phyloP scores from a whole-genome alignment of 2,797 vertebrate species.

The Hoplostethus atlanticus region DNA sequence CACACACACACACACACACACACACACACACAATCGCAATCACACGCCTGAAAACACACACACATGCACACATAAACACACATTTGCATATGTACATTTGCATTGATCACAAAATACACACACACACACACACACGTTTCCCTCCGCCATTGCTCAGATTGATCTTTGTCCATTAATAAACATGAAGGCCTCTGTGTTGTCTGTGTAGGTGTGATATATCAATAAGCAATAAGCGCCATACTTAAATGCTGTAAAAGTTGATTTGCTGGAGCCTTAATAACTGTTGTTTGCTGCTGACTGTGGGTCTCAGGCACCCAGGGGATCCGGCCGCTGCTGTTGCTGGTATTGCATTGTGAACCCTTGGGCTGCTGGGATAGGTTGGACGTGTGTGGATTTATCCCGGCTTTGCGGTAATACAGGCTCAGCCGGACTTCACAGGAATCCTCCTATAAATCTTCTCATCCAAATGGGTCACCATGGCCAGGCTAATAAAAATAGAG shows the following conservation, averaged over 20 bases:
- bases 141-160: constrained; percentile 45
- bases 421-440: constrained; percentile 38
- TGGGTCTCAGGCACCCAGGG: constrained; percentile 30
- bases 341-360: constrained; percentile 30
- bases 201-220: constrained; percentile 59
- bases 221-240: constrained; percentile 56
- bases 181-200: constrained; percentile 37
- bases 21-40: background rate
- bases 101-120: too few relatives aligned
- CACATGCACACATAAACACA: background rate
- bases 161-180: constrained; percentile 61
- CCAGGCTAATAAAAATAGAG: constrained; percentile 21
- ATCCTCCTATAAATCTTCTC: constrained; percentile 12
- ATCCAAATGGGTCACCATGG: constrained; percentile 28
- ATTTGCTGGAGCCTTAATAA: constrained; percentile 61
- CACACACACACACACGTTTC: background rate
- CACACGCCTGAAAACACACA: background rate
- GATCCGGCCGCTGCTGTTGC: constrained; percentile 23
- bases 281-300: constrained; percentile 51
- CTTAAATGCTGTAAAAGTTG: constrained; percentile 48
- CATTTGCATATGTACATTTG: background rate
- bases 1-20: background rate
- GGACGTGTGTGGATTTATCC: constrained; percentile 11
- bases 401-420: constrained; percentile 6
- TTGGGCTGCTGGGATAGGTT: constrained; percentile 9